Base-by-base conservation (phyloP, 1,140 invertebrate species). In the Drosophila nebulosa region DNA sequence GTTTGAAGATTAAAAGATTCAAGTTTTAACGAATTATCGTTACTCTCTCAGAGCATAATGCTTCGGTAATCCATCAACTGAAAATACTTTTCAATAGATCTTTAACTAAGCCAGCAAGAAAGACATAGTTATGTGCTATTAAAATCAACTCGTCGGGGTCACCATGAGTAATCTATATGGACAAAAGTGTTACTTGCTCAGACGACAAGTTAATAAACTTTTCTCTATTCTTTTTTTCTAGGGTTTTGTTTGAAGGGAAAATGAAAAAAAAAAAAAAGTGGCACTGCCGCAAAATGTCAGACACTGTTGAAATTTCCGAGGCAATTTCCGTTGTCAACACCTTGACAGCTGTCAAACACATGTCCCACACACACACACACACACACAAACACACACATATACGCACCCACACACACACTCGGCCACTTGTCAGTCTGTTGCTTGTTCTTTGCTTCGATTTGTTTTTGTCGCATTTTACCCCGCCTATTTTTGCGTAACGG, bases 251-350 rank as follows among this genome's bases (percentile, higher is more conserved):
- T 35, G 3, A 35, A 35, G 4, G 24, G 24, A 42, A 18, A n/a
- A 32, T 22, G 3, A 16, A 18, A 16, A 5, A 30, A 18, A 27
- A n/a, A 7, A 27, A 22, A 35, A 51, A 22, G 50, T 53, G 22
- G 61, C 52, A 72, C 42, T 69, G 36, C 68, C 32, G 39, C 30
- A 64, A 72, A 67, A 58, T 69, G 75, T 71, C 69, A 78, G 68
- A 63, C 78, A 68, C 83, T 88, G 83, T 83, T 79, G 72, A 88
- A 74, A 88, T 88, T 77, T 88, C 83, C 83, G 64, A 88, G 75
- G 83, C 83, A 88, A 88, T 88, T 79, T 88, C 83, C 83, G 83
- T 63, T 88, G 72, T 79, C 83, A 88, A 88, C 83, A 88, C 83
- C 83, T 88, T 74, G 80, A 78, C 78, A 86, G 75, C 83, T 86